Conservation (phyloP, 2,797 vertebrate genomes). For the Pantherophis vulpinus region DNA sequence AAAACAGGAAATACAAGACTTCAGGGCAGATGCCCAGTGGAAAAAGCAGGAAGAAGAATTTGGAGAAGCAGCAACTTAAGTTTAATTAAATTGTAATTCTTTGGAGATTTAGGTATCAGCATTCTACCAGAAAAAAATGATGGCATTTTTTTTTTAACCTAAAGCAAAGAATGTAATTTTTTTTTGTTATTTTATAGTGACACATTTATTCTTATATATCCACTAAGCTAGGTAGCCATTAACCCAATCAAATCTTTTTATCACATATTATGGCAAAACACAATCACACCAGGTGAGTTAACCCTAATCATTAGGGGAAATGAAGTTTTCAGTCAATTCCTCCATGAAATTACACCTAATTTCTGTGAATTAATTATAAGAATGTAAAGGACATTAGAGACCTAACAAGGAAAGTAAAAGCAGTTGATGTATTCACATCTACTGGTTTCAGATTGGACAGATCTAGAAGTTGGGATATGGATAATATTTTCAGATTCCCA, state of each 20-base stretch:
- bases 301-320: not conserved
- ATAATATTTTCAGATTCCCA: not conserved
- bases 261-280: not conserved
- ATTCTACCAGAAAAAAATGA: not conserved
- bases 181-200: not conserved
- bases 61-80: not conserved
- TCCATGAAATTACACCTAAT: not conserved
- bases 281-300: not conserved
- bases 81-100: not conserved
- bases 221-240: not conserved
- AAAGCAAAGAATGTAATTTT: not conserved
- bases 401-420: not conserved
- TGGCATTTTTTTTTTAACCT: not conserved
- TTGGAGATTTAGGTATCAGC: not conserved
- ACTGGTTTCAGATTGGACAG: not conserved
- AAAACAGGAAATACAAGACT: not conserved
- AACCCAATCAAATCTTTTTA: not conserved
- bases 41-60: not conserved
- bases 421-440: not conserved
- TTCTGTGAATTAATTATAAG: not conserved
- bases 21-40: not conserved
- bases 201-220: not conserved
- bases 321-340: not conserved
- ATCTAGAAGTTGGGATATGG: not conserved
- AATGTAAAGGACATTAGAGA: not conserved